Base-by-base conservation (phyloP, 2,888 invertebrate genomes). In the Mesorhabditis sp. region DNA sequence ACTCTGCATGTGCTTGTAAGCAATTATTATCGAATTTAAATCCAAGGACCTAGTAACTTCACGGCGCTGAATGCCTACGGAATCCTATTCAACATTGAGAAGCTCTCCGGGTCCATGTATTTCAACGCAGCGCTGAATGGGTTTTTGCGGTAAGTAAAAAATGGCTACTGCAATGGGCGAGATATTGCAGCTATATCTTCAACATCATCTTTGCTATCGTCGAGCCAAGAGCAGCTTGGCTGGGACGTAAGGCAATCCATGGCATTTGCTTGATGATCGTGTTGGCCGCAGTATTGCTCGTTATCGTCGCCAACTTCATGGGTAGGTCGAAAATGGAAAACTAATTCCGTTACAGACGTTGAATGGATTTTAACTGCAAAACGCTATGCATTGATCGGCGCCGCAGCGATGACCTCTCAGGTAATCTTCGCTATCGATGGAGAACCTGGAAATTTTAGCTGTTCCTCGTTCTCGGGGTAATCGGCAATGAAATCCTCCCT, bases 61-160 rank as follows among this genome's bases (percentile, higher is more conserved):
- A 76, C 78, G 4, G 72, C 76, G n/a, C 67, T 81, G 13, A 69
- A 82, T 43, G 72, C 72, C 65, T 82, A 82, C 66, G 76, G 78
- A 6, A 68, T 81, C 28, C 68, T 82, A 7, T 81, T 82, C 72
- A 81, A 81, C 67, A 80, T 81, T 78, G 81, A 82, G 62, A 75
- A 78, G 44, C 69, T 81, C 6, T 72, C 74, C 5, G 80, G 80
- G 2, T 76, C 76, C 2, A 72, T 81, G 15, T 81, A 78, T 65
- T 69, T 75, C 68, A 82, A 80, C 62, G 72, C 63, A 50, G n/a
- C n/a, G 13, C 15, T n/a, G 15, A 63, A 63, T 67, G 41, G 58
- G n/a, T 50, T 10, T n/a, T 50, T 50, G 58, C 7, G 58, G 58
- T 50, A 13, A 50, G 58, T n/a, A 58, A 43, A 28, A 13, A 3